Evolutionary conservation across 2,888 invertebrate species (phyloP).

Genomic region (Erynnis tages): DNA sequence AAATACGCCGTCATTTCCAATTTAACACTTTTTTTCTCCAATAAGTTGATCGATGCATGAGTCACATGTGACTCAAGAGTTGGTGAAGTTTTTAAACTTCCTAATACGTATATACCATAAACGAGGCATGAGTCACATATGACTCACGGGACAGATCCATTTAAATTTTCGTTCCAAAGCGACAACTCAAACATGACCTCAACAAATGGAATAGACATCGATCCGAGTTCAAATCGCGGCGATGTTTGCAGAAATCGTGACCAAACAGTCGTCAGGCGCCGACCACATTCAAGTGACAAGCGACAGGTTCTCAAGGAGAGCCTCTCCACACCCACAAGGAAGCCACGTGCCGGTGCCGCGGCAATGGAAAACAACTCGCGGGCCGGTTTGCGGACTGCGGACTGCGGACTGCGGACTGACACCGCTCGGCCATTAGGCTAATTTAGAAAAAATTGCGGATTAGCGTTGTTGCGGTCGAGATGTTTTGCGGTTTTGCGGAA

Average conservation of each 20-base stretch:
- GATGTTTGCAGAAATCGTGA: slow-evolving; percentile 23
- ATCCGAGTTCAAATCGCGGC: background rate
- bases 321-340: slow-evolving; percentile 53
- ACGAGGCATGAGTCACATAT: no score
- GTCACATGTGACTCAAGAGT: no score
- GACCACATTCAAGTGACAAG: slow-evolving; percentile 20
- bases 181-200: no score
- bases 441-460: slow-evolving; percentile 28
- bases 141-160: no score
- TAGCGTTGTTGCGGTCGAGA: slow-evolving; percentile 12
- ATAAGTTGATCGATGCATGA: no score
- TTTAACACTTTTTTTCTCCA: no score
- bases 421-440: slow-evolving; percentile 29
- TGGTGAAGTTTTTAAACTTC: no score
- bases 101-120: no score
- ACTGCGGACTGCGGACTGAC: no score
- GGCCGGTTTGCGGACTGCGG: slow-evolving; percentile 28
- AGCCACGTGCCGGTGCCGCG: slow-evolving; percentile 40
- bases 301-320: slow-evolving; percentile 26
- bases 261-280: slow-evolving; percentile 8
- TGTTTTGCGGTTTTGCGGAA: background rate
- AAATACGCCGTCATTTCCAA: no score
- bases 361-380: slow-evolving; percentile 26
- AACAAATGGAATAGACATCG: no score
- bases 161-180: no score